These are phyloP conservation scores for Podarcis raffonei DNA, from an alignment of 2,113 vertebrate genomes.

Conservation along the genomic window DNA sequence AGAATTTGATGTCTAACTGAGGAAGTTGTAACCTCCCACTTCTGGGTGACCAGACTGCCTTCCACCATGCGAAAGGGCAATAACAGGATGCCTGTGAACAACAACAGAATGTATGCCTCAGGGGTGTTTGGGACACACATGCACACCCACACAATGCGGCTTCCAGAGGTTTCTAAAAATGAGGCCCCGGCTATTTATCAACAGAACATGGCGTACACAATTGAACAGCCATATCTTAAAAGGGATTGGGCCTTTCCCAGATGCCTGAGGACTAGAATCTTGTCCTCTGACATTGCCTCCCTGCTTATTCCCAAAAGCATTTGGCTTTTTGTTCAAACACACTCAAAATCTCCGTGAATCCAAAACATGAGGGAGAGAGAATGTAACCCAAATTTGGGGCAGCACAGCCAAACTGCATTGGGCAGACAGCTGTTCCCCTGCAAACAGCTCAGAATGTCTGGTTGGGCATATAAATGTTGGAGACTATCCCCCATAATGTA, in stretches of 20 bases:
- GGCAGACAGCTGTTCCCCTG: neutral
- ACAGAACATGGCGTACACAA: neutral
- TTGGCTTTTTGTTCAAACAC: neutral
- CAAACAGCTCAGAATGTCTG: neutral
- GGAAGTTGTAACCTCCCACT: neutral
- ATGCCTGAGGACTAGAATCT: neutral
- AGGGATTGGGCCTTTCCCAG: neutral
- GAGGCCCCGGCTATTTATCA: neutral
- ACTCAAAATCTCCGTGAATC: neutral
- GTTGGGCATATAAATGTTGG: neutral
- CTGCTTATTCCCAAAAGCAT: neutral
- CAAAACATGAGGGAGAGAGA: neutral
- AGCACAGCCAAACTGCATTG: neutral
- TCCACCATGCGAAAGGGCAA: neutral
- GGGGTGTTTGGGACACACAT: neutral
- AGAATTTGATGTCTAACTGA: slow-evolving; percentile 9
- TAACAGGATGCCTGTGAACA: neutral
- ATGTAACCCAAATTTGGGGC: neutral
- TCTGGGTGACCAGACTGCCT: neutral
- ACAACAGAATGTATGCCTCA: neutral
- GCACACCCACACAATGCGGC: neutral
- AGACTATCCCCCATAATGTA: neutral
- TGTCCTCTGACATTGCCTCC: neutral
- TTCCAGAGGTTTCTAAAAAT: slow-evolving; percentile 7
- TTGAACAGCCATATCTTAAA: neutral